phyloP scores from a whole-genome alignment of 2,113 vertebrate species.

The Paedocypris sp. region DNA sequence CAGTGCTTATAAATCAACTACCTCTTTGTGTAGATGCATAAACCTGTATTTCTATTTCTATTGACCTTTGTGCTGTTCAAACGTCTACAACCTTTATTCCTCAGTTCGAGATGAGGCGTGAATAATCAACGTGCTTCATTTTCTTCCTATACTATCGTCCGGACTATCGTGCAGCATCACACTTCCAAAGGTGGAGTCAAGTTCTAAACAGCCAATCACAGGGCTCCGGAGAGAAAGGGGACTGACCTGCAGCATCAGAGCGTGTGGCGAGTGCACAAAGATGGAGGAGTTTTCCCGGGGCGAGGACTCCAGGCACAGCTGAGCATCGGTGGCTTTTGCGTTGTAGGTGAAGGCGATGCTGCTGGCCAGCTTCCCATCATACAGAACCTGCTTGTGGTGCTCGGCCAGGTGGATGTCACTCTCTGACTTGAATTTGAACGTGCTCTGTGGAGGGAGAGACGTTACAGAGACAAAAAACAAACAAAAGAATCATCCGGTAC shows the following conservation, averaged over 20 bases:
- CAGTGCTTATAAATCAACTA: too few relatives aligned
- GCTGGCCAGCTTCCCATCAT: constrained; percentile 91
- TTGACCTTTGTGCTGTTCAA: too few relatives aligned
- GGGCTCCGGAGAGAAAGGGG: background rate
- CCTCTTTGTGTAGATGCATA: too few relatives aligned
- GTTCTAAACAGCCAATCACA: too few relatives aligned
- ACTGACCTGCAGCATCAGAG: constrained; percentile 95
- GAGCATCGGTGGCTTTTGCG: constrained; percentile 94
- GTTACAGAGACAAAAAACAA: background rate
- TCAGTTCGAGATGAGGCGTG: too few relatives aligned
- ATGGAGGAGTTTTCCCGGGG: constrained; percentile 96
- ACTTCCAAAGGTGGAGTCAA: too few relatives aligned
- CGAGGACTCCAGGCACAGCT: constrained; percentile 95
- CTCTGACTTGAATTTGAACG: constrained; percentile 97
- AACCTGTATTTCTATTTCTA: too few relatives aligned
- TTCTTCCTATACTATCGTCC: too few relatives aligned
- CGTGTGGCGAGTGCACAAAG: constrained; percentile 96
- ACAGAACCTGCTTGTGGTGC: constrained; percentile 96
- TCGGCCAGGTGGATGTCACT: constrained; percentile 98
- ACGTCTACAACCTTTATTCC: too few relatives aligned
- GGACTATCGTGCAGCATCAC: too few relatives aligned
- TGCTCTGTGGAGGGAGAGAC: constrained; percentile 70
- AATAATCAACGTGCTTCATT: too few relatives aligned
- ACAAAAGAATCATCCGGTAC: background rate
- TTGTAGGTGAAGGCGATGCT: constrained; percentile 98